phyloP scores from a whole-genome alignment of 2,113 vertebrate species.

The Elephas maximus region DNA sequence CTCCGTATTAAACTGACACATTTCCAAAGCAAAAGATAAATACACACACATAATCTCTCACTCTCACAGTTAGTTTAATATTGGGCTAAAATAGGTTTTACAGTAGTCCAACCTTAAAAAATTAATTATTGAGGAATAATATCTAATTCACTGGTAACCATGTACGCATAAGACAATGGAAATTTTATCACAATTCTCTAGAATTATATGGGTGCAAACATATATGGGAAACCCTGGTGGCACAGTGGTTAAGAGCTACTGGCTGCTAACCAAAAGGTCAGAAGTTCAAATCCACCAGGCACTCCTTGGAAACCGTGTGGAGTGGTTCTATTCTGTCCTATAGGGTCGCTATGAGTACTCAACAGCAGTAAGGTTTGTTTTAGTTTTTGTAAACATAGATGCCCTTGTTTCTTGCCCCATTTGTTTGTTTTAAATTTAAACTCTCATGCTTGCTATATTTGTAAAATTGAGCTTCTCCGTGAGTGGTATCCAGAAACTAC shows the following conservation, averaged over 20 bases:
- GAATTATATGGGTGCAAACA: not conserved
- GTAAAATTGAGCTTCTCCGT: slow-evolving; percentile 11
- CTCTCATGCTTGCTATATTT: not conserved
- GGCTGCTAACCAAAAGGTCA: too few species aligned
- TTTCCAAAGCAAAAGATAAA: not conserved
- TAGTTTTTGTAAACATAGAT: not conserved
- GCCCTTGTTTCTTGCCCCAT: not conserved
- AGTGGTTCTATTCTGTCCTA: too few species aligned
- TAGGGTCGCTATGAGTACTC: too few species aligned
- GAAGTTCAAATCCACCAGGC: too few species aligned
- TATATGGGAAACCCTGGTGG: too few species aligned
- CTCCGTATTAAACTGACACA: not conserved
- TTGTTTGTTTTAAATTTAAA: not conserved
- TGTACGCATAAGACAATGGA: not conserved
- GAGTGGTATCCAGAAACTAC: not conserved
- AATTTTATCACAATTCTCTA: not conserved
- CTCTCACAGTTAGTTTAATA: not conserved
- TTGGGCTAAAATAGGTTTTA: not conserved
- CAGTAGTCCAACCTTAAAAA: not conserved
- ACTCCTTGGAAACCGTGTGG: too few species aligned
- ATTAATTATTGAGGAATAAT: not conserved
- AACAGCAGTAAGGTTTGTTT: too few species aligned
- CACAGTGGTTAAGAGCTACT: too few species aligned
- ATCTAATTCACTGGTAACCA: not conserved
- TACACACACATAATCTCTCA: not conserved